Conservation (phyloP, 2,797 vertebrate genomes). For the Sebastes minor region DNA sequence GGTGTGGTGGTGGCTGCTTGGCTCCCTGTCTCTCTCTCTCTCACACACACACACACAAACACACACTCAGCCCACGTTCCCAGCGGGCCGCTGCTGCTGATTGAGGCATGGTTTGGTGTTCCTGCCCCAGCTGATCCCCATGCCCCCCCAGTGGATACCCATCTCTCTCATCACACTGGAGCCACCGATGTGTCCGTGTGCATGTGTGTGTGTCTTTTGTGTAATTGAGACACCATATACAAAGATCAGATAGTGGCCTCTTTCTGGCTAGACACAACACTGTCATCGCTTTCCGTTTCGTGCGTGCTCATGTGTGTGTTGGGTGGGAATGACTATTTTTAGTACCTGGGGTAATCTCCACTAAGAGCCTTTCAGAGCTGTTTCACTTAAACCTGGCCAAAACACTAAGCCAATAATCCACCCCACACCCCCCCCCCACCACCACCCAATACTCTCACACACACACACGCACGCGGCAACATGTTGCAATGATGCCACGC, state of each 20-base stretch:
- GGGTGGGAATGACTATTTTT: slow-evolving; percentile 90
- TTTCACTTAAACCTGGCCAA: slow-evolving; percentile 95
- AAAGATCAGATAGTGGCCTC: slow-evolving; percentile 65
- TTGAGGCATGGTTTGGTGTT: slow-evolving; percentile 78
- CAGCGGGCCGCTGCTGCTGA: slow-evolving; percentile 73
- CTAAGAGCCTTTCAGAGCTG: slow-evolving; percentile 91
- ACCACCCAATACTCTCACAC: slow-evolving; percentile 1
- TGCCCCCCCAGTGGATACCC: slow-evolving; percentile 55
- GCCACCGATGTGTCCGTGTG: slow-evolving; percentile 31
- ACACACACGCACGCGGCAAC: slow-evolving; percentile 13
- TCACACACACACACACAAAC: background rate
- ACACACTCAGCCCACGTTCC: slow-evolving; percentile 45
- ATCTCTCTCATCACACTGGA: slow-evolving; percentile 51
- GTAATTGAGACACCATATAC: slow-evolving; percentile 55
- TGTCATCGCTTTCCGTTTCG: slow-evolving; percentile 34
- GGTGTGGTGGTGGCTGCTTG: slow-evolving; percentile 73
- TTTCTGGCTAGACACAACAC: slow-evolving; percentile 78
- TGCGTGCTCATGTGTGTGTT: slow-evolving; percentile 12
- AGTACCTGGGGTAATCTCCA: slow-evolving; percentile 92
- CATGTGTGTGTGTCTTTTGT: slow-evolving; percentile 41
- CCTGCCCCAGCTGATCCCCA: slow-evolving; percentile 75
- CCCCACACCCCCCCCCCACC: background rate
- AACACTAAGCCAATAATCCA: slow-evolving; percentile 95
- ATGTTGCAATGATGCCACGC: slow-evolving; percentile 42
- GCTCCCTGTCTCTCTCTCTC: slow-evolving; percentile 21